phyloP scores from a whole-genome alignment of 2,113 vertebrate genomes.

The Pachyramphus minor region DNA sequence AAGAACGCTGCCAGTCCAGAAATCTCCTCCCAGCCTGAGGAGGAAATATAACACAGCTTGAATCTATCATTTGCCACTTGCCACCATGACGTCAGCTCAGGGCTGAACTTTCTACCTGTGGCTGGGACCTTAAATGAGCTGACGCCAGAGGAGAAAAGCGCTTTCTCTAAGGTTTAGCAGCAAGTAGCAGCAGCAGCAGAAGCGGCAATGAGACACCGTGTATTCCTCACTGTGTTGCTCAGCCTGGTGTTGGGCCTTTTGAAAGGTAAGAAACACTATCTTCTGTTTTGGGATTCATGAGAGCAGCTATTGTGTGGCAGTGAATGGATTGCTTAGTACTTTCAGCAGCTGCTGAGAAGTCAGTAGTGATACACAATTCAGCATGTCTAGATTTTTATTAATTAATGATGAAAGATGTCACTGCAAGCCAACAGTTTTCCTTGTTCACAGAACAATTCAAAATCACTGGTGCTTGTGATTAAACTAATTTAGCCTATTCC shows the following conservation, averaged over 20 bases:
- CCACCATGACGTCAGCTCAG: slow-evolving; percentile 66
- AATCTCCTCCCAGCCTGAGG: not conserved
- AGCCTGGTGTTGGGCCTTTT: not conserved
- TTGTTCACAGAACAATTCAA: not conserved
- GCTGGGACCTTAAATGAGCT: slow-evolving; percentile 50
- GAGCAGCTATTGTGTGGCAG: not conserved
- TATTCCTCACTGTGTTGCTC: not conserved
- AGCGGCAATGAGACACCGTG: slow-evolving; percentile 43
- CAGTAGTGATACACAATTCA: not conserved
- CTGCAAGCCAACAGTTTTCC: not conserved
- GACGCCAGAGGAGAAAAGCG: not conserved
- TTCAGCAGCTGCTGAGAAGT: not conserved
- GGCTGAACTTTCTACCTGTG: slow-evolving; percentile 63
- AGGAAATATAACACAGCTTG: not conserved
- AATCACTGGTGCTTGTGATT: slow-evolving; percentile 30
- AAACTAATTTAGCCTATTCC: slow-evolving; percentile 13
- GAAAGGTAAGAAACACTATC: slow-evolving; percentile 68
- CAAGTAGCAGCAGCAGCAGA: slow-evolving; percentile 11
- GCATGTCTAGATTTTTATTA: slow-evolving; percentile 17
- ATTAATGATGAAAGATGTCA: not conserved
- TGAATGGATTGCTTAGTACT: slow-evolving; percentile 12
- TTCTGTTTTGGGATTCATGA: slow-evolving; percentile 31
- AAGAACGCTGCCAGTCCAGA: not conserved
- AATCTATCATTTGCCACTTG: slow-evolving; percentile 30
- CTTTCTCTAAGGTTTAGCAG: slow-evolving; percentile 33